Evolutionary conservation across 1,140 invertebrate species (phyloP).

Genomic region (Zaprionus kolodkinae): DNA sequence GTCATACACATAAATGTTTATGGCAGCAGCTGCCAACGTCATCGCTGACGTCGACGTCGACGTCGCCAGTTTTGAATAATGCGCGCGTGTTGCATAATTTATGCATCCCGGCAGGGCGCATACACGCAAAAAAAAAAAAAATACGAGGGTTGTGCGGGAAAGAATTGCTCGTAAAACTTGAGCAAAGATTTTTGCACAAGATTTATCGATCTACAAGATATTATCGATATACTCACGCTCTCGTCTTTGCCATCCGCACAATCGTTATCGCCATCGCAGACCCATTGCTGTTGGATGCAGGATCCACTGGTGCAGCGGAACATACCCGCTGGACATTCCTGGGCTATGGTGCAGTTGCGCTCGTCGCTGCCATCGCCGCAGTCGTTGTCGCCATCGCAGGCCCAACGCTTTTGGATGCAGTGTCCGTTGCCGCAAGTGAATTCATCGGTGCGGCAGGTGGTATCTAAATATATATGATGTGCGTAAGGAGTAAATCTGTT

Average conservation of each 20-base stretch:
- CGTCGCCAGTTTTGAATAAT: constrained; percentile 71
- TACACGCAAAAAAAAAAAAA: constrained; percentile 15
- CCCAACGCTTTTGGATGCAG: constrained; percentile 94
- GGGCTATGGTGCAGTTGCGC: constrained; percentile 87
- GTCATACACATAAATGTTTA: constrained; percentile 75
- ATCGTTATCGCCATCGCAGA: constrained; percentile 93
- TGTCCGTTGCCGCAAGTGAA: constrained; percentile 95
- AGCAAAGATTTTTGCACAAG: constrained; percentile 1
- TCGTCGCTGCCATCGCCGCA: constrained; percentile 94
- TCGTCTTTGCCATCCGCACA: constrained; percentile 93
- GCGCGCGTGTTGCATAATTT: constrained; percentile 76
- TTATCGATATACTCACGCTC: constrained; percentile 85
- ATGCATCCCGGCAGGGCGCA: constrained; percentile 58
- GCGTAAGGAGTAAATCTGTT: constrained; percentile 19
- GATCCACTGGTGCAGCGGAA: constrained; percentile 88
- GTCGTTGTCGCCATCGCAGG: constrained; percentile 94
- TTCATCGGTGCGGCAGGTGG: constrained; percentile 93
- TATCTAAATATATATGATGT: constrained; percentile 86
- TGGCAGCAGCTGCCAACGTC: constrained; percentile 64
- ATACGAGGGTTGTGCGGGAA: constrained; percentile 34
- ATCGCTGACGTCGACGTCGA: constrained; percentile 41
- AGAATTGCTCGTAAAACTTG: neutral
- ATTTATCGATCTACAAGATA: neutral
- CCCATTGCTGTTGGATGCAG: constrained; percentile 90
- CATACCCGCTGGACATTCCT: constrained; percentile 87